These are phyloP conservation scores for Conger conger DNA, from an alignment of 2,113 vertebrate species.

Conservation along the genomic window DNA sequence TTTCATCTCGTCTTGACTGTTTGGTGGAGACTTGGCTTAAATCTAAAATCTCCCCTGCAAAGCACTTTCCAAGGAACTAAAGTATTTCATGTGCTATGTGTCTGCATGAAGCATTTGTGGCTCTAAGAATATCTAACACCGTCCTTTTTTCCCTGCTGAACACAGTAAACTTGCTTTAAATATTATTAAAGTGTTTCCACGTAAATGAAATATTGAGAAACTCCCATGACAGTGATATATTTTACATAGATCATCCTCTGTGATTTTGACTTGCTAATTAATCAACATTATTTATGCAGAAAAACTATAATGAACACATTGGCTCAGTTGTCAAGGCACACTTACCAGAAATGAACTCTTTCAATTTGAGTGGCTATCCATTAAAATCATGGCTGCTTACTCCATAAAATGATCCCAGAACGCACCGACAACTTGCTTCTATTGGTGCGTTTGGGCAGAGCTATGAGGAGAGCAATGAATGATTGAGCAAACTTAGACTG, in stretches of 20 bases:
- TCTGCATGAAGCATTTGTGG: conserved; percentile 44
- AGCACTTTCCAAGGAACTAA: no score
- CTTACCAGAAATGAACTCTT: conserved; percentile 49
- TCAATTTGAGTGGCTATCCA: no score
- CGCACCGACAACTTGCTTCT: no score
- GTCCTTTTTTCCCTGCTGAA: conserved; percentile 53
- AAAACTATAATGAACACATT: conserved; percentile 64
- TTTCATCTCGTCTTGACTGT: no score
- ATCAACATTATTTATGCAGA: conserved; percentile 75
- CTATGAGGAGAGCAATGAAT: no score
- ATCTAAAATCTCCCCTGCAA: background rate
- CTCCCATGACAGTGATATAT: conserved; percentile 70
- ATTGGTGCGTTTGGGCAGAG: no score
- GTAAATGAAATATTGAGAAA: conserved; percentile 67
- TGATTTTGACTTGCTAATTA: conserved; percentile 73
- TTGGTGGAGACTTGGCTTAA: no score
- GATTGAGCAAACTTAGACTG: no score
- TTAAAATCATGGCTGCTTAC: no score
- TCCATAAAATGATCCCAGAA: no score
- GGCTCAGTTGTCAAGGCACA: conserved; percentile 58
- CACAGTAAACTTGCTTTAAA: conserved; percentile 55
- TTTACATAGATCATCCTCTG: conserved; percentile 70
- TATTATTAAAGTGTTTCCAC: conserved; percentile 64
- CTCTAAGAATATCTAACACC: conserved; percentile 52
- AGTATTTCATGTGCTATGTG: conserved; percentile 42